Percentiles rank a stretch among this genome's conserved stretches.
Evolutionary conservation across 2,797 vertebrate genomes (phyloP).

Genomic region (Diceros bicornis): DNA sequence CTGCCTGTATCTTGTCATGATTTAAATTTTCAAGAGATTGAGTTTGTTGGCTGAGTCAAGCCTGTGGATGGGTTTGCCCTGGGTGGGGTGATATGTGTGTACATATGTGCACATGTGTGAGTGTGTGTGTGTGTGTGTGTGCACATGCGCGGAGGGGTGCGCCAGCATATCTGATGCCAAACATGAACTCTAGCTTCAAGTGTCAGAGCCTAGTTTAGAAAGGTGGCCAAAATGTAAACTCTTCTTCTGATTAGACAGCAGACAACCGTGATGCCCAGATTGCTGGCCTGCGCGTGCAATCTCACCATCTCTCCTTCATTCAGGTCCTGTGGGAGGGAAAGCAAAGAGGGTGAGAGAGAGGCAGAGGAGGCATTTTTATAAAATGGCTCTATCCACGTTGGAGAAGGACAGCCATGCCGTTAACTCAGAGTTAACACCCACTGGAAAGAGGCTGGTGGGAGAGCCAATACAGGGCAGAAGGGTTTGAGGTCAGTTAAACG

Average conservation of each 20-base stretch:
- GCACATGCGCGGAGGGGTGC: too few species aligned
- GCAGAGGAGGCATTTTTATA: neutral
- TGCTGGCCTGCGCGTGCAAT: accelerated
- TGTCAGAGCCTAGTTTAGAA: neutral
- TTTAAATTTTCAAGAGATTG: neutral
- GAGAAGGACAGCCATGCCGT: neutral
- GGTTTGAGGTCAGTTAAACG: neutral
- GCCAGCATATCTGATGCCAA: neutral
- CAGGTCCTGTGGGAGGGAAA: neutral
- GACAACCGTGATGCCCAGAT: accelerated
- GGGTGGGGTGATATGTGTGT: neutral
- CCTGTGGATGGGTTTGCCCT: neutral
- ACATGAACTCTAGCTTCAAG: neutral
- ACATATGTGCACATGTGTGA: too few species aligned
- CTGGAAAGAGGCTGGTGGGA: neutral
- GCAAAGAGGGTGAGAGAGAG: neutral
- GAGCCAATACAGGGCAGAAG: neutral
- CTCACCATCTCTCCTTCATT: neutral
- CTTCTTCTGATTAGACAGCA: neutral
- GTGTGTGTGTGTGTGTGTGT: too few species aligned
- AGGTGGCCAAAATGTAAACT: neutral
- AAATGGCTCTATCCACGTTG: neutral
- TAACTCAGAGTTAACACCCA: neutral
- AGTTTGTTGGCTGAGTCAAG: neutral
- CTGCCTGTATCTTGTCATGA: neutral